Conservation (phyloP, 1,140 invertebrate genomes). For the Colletes gigas region DNA sequence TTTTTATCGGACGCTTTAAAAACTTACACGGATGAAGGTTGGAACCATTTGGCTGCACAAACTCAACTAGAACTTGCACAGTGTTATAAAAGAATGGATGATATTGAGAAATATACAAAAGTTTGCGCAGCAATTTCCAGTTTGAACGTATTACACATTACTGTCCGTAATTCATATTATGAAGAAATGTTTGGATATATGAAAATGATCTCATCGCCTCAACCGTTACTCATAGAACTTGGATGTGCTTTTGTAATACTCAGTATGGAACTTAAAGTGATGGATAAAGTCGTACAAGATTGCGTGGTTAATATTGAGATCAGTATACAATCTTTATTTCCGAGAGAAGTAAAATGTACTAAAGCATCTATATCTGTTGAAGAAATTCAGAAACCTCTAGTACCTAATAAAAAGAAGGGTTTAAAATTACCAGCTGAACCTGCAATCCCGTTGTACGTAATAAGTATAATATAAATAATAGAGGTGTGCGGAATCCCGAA, state of each 20-base stretch:
- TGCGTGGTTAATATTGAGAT: constrained; percentile 83
- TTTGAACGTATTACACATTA: constrained; percentile 86
- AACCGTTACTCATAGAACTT: constrained; percentile 74
- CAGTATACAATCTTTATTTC: constrained; percentile 83
- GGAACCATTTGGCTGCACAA: constrained; percentile 90
- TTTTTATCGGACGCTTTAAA: constrained; percentile 93
- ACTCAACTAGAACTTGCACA: constrained; percentile 92
- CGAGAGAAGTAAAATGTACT: constrained; percentile 82
- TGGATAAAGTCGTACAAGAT: constrained; percentile 83
- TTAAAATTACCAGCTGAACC: constrained; percentile 62
- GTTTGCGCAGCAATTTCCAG: constrained; percentile 90
- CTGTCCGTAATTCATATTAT: constrained; percentile 88
- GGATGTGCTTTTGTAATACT: constrained; percentile 79
- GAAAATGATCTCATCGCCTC: constrained; percentile 80
- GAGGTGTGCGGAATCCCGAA: no score
- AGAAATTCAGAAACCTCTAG: constrained; percentile 68
- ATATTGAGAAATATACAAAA: constrained; percentile 88
- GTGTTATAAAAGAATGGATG: constrained; percentile 90
- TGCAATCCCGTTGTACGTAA: constrained; percentile 71
- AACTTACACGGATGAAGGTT: constrained; percentile 93
- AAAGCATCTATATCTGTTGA: constrained; percentile 82
- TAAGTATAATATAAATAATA: not conserved
- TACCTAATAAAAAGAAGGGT: constrained; percentile 67
- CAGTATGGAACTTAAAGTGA: constrained; percentile 79
- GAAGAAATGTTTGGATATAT: constrained; percentile 88